Base-by-base conservation (phyloP, 2,113 vertebrate genomes). In the Symphodus melops region DNA sequence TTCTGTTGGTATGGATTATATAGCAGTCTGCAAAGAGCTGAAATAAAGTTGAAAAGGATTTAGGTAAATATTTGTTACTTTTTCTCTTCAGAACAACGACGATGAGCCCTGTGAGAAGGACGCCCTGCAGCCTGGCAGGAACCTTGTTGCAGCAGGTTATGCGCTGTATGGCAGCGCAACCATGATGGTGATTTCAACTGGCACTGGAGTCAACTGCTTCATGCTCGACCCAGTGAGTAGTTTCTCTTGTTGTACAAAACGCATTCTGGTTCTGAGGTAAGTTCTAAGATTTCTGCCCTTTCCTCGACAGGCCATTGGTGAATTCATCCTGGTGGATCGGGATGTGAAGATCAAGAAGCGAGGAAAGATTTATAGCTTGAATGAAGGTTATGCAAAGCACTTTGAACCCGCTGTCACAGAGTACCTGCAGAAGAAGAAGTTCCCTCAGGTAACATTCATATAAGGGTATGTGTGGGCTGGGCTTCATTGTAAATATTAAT, bases 121-220 rank as follows among this genome's bases (percentile, higher is more conserved):
- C 19, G 96, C 96, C 49, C 92, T 98, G 21, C 96, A 97, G 41
- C 92, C 97, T 0, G 97, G 97, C 11, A 94, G 95, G 69, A 94
- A 96, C 69, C 94, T 98, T 0, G 95, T 98, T 59, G 97, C 96
- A 0, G 96, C 97, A 0, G 97, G 97, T 14, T 99, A 99, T 16
- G 96, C 97, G 0, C 94, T 99, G 16, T 99, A 98, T 8, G 97
- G 97, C 66, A 99, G 97, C 70, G 97, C 97, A 83, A 98, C 97
- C 39, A 97, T 98, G 97, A 64, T 99, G 74, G 97, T 98, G 4
- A 83, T 99, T 8, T 97, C 96, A 73, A 95, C 94, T 12, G 94
- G 94, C 4, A 85, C 88, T 13, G 95, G 96, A 1, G 97, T 99
- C 91, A 97, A 98, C 91, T 94, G 97, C 82, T 98, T 99, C 89